Conservation (phyloP, 2,797 vertebrate species). For the Psittacula echo region DNA sequence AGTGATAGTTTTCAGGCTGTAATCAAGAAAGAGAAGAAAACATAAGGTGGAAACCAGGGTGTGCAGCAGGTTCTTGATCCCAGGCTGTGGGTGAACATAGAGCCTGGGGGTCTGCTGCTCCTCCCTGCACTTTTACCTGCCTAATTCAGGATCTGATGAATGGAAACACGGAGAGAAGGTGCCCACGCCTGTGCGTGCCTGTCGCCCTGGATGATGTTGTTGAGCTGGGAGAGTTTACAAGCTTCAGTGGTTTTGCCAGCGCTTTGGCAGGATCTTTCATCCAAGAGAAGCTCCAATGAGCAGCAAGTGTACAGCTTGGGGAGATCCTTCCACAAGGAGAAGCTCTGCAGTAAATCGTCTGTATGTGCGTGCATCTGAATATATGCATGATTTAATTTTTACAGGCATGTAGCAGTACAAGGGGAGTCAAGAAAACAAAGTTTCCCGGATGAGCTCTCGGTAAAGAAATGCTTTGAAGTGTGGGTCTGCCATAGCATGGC, state of each 20-base stretch:
- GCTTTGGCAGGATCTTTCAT: neutral
- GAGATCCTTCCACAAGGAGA: neutral
- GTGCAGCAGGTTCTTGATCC: rapidly evolving
- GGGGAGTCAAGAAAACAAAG: neutral
- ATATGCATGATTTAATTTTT: neutral
- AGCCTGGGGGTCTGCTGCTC: neutral
- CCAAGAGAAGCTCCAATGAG: rapidly evolving
- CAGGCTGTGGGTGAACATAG: rapidly evolving
- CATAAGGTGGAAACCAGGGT: neutral
- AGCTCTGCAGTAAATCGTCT: neutral
- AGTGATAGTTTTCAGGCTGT: neutral
- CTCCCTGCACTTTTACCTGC: neutral
- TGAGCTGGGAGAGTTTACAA: neutral
- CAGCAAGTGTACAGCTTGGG: neutral
- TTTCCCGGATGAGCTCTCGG: neutral
- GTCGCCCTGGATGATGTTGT: neutral
- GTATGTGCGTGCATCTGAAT: neutral
- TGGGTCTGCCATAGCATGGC: neutral
- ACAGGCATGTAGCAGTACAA: neutral
- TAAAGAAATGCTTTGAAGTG: constrained; percentile 16
- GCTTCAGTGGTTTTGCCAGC: neutral
- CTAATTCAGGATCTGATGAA: neutral
- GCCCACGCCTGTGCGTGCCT: neutral
- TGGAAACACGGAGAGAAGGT: rapidly evolving
- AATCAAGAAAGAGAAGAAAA: neutral